Conservation (phyloP, 2,888 invertebrate genomes). For the Lithophane semibrunnea region DNA sequence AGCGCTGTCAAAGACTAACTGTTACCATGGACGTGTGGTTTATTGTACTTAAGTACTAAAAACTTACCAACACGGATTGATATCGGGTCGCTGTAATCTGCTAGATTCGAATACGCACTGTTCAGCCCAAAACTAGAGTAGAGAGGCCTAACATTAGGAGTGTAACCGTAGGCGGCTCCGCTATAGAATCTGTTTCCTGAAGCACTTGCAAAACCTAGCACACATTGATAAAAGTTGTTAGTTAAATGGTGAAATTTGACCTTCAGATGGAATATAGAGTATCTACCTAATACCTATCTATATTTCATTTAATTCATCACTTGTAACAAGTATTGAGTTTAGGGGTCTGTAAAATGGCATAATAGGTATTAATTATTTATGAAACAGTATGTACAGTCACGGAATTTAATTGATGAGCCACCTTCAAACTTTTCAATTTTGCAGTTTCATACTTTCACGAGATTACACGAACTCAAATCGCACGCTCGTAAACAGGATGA, state of each 20-base stretch:
- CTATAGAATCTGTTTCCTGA: background rate
- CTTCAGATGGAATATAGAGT: background rate
- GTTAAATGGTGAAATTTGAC: background rate
- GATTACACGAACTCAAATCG: too few relatives aligned
- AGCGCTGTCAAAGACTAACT: background rate
- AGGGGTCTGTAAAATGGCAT: background rate
- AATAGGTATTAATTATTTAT: too few relatives aligned
- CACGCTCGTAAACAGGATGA: too few relatives aligned
- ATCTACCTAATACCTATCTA: background rate
- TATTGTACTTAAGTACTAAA: background rate
- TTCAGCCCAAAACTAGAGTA: background rate
- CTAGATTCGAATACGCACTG: background rate
- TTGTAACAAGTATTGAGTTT: background rate
- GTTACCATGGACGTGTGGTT: background rate
- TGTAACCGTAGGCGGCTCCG: background rate
- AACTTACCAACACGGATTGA: conserved; percentile 1
- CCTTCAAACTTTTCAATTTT: too few relatives aligned
- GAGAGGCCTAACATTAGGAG: background rate
- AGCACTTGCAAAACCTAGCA: conserved; percentile 7
- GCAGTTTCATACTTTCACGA: too few relatives aligned
- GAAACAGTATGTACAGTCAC: background rate
- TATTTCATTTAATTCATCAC: background rate
- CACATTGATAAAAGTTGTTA: conserved; percentile 12
- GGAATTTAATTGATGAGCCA: too few relatives aligned
- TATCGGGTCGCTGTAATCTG: too few relatives aligned